Evolutionary conservation across 1,140 invertebrate genomes (phyloP).

Genomic region (Phortica variegata): DNA sequence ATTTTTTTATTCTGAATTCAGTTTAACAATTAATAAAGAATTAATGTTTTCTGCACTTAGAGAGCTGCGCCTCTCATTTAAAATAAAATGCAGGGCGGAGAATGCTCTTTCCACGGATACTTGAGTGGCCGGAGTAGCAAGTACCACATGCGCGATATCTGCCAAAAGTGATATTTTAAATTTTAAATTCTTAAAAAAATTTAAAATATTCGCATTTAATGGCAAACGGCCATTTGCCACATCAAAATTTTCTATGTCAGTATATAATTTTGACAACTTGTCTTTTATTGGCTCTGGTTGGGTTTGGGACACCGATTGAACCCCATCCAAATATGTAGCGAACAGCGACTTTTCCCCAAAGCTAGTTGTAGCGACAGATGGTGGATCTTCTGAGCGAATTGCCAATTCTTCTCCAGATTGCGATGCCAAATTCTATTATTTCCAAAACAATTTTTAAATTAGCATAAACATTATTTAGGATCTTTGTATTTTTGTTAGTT

Average conservation of each 20-base stretch:
- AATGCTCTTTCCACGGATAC: background rate
- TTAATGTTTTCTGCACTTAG: background rate
- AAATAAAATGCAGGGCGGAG: background rate
- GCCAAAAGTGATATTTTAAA: background rate
- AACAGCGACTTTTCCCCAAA: no score
- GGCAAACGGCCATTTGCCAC: background rate
- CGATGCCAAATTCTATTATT: constrained; percentile 1
- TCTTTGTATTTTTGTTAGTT: background rate
- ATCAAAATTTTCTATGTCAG: no score
- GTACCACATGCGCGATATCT: background rate
- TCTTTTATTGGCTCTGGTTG: no score
- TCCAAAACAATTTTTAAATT: background rate
- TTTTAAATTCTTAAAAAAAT: constrained; percentile 1
- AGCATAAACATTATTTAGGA: background rate
- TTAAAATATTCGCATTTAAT: constrained; percentile 1
- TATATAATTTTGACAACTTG: no score
- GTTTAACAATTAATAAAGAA: background rate
- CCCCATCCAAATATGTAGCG: no score
- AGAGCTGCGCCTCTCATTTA: background rate
- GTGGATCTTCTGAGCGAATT: background rate
- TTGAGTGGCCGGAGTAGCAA: background rate
- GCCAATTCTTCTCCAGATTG: background rate
- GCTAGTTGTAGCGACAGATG: no score
- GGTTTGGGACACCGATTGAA: no score
- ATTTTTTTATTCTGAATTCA: constrained; percentile 3